Conservation (phyloP, 2,797 vertebrate genomes). For the Chelonia mydas region DNA sequence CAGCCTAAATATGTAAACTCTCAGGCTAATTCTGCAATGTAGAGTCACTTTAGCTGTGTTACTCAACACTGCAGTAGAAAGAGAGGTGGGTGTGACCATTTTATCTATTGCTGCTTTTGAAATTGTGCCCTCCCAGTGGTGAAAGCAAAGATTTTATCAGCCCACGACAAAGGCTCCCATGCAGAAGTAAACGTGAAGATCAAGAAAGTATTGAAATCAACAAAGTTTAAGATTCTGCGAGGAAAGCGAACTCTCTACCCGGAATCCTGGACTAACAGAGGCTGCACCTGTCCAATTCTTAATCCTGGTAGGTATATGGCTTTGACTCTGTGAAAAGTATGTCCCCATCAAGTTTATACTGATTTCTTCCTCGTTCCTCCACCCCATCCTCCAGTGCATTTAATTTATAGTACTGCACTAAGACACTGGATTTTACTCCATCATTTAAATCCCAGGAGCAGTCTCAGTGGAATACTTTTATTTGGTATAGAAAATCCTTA, state of each 20-base stretch:
- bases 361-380: background rate
- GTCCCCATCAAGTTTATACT: background rate
- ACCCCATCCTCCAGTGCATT: background rate
- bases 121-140: constrained; percentile 84
- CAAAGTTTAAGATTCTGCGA: constrained; percentile 89
- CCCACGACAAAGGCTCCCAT: constrained; percentile 96
- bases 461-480: background rate
- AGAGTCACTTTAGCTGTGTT: background rate
- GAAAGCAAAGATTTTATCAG: constrained; percentile 95
- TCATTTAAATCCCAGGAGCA: background rate
- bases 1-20: background rate
- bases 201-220: constrained; percentile 94
- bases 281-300: constrained; percentile 97
- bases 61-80: background rate
- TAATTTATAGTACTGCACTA: background rate
- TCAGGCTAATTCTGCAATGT: background rate
- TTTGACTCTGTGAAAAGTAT: background rate
- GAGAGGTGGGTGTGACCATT: background rate
- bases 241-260: constrained; percentile 92
- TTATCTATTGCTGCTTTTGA: constrained; percentile 37
- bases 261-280: constrained; percentile 96
- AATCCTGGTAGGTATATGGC: constrained; percentile 88
- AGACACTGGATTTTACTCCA: background rate
- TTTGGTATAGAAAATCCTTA: background rate
- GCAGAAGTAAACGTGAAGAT: constrained; percentile 97